Base-by-base conservation (phyloP, 2,113 vertebrate species). In the Oncorhynchus clarkii region DNA sequence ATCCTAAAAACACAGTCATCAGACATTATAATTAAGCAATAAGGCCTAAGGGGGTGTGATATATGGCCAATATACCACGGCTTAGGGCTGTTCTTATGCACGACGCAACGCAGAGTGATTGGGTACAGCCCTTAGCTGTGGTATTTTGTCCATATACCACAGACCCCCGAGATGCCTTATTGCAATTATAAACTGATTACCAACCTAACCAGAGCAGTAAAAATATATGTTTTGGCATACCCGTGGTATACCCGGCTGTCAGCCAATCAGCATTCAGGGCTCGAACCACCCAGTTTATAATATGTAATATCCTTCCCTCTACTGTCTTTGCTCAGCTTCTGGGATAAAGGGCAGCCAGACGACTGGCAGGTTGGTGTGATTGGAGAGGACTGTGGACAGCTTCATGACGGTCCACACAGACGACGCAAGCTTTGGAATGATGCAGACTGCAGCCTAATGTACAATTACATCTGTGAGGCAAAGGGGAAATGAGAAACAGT, bases 311-410 rank as follows among this genome's bases (percentile, higher is more conserved):
- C 49, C 45, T 39, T 62, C 2, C 26, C 39, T 70, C 3, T 48
- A 16, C 2, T 80, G 24, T 39, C 29, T 67, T 67, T 54, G 51
- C 68, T 73, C 27, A 93, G 92, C 1, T 83, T 79, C 75, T 93
- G 90, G 90, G 90, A 92, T 22, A 0, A 5, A 0, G 90, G 84
- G 70, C 90, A 92, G 71, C 92, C 92, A 2, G 91, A 92, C 20
- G 1, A 92, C 78, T 92, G 89, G 90, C 73, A 83, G 11, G 31
- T 45, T 5, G 70, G 39, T 13, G 64, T 77, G 67, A 88, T 89
- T 2, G 91, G 90, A 39, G 91, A 93, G 29, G 90, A 92, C 84
- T 93, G 92, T 2, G 90, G 87, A 11, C 89, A 93, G 83, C 29
- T 92, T 71, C 90, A 91, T 0, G 0, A 0, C 0, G 7, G 54